Conservation (phyloP, 2,113 vertebrate species). For the crab-eating macaque (Macaca fascicularis) region T2T-MFA8v1.1 NC_132903.1:581001-581500, state of each 20-base stretch:
- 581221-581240: rapidly evolving
- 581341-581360: conserved; percentile 15
- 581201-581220: background rate
- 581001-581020: too few relatives aligned
- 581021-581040: too few relatives aligned
- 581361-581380: conserved; percentile 32
- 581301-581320: conserved; percentile 51
- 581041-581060: too few relatives aligned
- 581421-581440: background rate
- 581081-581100: rapidly evolving
- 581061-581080: too few relatives aligned
- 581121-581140: background rate
- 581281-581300: conserved; percentile 34
- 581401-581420: background rate
- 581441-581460: background rate
- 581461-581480: background rate
- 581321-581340: background rate
- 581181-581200: rapidly evolving
- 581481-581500: background rate
- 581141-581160: rapidly evolving
- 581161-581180: rapidly evolving
- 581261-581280: conserved; percentile 20
- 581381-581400: conserved; percentile 49
- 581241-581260: background rate
- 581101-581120: rapidly evolving